Evolutionary conservation across 2,113 vertebrate species (phyloP).

Genomic region (Corythaeola cristata): DNA sequence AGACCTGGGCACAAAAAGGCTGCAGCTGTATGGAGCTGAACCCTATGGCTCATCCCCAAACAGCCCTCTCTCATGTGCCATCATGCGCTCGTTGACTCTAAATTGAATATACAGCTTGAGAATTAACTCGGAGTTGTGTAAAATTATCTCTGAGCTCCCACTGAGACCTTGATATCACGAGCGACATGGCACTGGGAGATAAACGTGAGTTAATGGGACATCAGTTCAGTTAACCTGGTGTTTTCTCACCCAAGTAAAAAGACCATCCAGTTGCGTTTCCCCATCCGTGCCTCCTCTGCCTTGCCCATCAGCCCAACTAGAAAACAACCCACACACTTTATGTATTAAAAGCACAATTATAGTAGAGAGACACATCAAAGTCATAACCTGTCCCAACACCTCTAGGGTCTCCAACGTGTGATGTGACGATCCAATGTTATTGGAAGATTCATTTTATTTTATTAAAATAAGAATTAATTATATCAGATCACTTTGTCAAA

Average conservation of each 20-base stretch:
- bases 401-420: not conserved
- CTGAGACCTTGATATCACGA: fast-evolving
- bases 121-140: not conserved
- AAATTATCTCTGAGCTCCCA: not conserved
- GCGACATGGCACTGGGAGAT: fast-evolving
- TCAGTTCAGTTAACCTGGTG: not conserved
- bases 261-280: fast-evolving
- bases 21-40: not conserved
- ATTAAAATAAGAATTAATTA: conserved; percentile 1
- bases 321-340: not conserved
- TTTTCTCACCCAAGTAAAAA: not conserved
- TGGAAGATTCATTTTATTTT: not conserved
- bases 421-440: not conserved
- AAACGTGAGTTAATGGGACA: not conserved
- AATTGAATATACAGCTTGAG: not conserved
- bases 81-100: too few relatives aligned
- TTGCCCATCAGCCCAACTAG: not conserved
- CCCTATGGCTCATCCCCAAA: fast-evolving
- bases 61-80: not conserved
- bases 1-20: not conserved
- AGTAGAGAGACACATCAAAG: not conserved
- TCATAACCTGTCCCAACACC: not conserved
- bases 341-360: not conserved
- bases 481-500: not conserved
- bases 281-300: not conserved